Conservation (phyloP, 2,888 invertebrate genomes). For the Escarpia spicata region DNA sequence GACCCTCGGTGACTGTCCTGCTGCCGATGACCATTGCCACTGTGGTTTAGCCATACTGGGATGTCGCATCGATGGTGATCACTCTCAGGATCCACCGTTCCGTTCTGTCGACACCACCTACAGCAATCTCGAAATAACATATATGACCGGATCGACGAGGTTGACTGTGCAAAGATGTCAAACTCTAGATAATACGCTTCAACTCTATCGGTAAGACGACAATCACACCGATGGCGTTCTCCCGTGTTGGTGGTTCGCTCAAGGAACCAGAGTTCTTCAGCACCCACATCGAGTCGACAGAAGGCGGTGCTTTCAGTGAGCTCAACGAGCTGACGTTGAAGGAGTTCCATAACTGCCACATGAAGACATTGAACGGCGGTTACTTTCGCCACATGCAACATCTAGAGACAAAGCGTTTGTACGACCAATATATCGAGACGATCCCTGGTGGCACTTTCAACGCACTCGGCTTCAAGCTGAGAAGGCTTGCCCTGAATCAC, state of each 20-base stretch:
- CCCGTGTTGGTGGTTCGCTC: not conserved
- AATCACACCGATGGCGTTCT: not conserved
- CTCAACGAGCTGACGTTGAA: not conserved
- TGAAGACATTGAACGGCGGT: not conserved
- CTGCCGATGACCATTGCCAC: not conserved
- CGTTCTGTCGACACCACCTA: not conserved
- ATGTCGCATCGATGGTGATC: not conserved
- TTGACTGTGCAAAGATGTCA: not conserved
- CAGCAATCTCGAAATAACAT: not conserved
- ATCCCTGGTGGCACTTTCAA: not conserved
- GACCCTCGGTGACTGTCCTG: not conserved
- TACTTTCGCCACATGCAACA: not conserved
- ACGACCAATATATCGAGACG: not conserved
- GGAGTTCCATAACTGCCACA: not conserved
- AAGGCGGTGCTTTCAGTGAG: not conserved
- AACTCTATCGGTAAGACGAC: not conserved
- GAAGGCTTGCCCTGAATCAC: not conserved
- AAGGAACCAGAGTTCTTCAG: too few species aligned
- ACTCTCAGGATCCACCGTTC: not conserved
- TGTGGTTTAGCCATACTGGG: not conserved
- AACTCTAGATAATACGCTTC: not conserved
- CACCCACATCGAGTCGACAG: too few species aligned
- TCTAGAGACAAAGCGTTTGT: not conserved
- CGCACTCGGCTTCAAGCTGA: not conserved
- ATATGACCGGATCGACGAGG: not conserved